phyloP scores from a whole-genome alignment of 2,797 vertebrate genomes.

The Scolopax rusticola region DNA sequence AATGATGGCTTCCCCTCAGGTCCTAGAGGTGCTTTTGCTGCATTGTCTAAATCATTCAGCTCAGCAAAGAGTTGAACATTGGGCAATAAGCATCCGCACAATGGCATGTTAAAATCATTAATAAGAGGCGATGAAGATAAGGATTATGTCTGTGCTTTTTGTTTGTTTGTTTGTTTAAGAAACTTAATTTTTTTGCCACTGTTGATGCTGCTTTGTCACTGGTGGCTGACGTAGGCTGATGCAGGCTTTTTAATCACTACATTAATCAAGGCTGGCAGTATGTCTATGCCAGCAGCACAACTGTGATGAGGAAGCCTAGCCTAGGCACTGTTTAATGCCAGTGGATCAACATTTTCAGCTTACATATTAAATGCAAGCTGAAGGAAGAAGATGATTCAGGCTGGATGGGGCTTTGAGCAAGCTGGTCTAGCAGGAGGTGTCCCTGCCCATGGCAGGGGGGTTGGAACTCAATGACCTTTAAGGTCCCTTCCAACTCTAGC shows the following conservation, averaged over 20 bases:
- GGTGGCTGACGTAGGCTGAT: neutral
- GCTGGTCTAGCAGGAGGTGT: too few relatives aligned
- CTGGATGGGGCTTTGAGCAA: too few relatives aligned
- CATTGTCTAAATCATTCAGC: neutral
- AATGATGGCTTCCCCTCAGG: accelerated
- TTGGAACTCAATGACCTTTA: too few relatives aligned
- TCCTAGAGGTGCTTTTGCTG: neutral
- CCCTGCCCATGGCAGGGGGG: too few relatives aligned
- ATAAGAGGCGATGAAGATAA: neutral
- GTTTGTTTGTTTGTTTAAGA: neutral
- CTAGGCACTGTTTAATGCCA: neutral
- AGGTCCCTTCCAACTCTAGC: too few relatives aligned
- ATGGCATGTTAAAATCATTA: neutral
- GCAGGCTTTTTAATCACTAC: neutral
- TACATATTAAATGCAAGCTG: neutral
- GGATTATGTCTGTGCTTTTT: neutral
- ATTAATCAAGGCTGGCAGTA: neutral
- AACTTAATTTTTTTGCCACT: neutral
- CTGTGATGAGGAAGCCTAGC: neutral
- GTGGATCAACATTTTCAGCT: neutral
- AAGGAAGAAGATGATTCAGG: neutral
- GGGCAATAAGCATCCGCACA: neutral
- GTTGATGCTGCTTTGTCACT: neutral
- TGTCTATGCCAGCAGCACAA: neutral
- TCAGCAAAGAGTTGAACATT: neutral